A percentile compares a stretch with the other conserved stretches of the same genome.
Evolutionary conservation across 2,797 vertebrate species (phyloP).

Genomic region (Loriculus beryllinus): DNA sequence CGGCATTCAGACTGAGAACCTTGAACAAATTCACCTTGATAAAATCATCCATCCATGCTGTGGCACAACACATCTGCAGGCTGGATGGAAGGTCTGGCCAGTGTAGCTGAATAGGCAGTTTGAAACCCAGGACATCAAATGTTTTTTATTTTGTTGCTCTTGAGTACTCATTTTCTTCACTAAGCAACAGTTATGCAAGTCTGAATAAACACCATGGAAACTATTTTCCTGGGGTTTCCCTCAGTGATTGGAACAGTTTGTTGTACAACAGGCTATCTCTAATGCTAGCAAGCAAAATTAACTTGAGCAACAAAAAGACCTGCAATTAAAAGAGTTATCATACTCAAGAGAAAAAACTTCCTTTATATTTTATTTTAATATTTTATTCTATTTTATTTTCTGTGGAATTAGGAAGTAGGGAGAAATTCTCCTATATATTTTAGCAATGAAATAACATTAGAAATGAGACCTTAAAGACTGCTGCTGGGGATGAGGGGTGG

Average conservation of each 20-base stretch:
- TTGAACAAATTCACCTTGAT: not conserved
- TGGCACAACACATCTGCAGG: not conserved
- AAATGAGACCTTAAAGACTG: not conserved
- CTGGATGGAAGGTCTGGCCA: not conserved
- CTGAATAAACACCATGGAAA: slow-evolving; percentile 22
- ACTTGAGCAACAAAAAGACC: not conserved
- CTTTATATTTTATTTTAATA: not conserved
- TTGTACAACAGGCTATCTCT: not conserved
- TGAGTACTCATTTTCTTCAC: not conserved
- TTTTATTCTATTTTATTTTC: not conserved
- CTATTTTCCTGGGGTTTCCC: slow-evolving; percentile 17
- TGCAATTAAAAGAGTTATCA: slow-evolving; percentile 17
- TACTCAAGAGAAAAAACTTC: not conserved
- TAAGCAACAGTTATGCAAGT: not conserved
- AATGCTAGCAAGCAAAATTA: slow-evolving; percentile 22
- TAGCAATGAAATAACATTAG: not conserved
- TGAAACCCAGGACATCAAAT: not conserved
- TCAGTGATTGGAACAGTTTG: not conserved
- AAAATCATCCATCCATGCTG: not conserved
- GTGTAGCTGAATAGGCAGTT: not conserved
- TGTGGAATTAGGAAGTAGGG: not conserved
- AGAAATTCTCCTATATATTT: not conserved
- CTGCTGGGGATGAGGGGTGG: not conserved
- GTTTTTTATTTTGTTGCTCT: not conserved
- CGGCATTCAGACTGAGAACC: not conserved